Base-by-base conservation (phyloP, 2,888 invertebrate species). In the Diachrysia chrysitis region DNA sequence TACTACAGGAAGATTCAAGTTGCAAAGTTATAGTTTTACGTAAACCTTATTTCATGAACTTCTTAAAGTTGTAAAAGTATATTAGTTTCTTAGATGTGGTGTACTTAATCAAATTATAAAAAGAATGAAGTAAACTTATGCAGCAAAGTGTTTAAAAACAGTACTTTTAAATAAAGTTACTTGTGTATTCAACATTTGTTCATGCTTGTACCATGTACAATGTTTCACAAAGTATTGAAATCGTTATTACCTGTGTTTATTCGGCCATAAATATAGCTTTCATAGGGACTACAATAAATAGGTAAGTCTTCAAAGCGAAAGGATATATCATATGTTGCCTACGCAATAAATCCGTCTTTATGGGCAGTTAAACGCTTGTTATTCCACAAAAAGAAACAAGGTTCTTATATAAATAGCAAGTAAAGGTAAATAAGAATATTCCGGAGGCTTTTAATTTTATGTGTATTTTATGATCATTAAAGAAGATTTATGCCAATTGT, bases 341-440 rank as follows among this genome's bases (percentile, higher is more conserved):
- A 76, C 69, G 83, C 83, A 81, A 90, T 93, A 93, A 93, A 93
- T 93, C 85, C 85, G 73, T 76, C 83, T 92, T 92, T 92, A 93
- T 90, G 90, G 90, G 88, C 91, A 90, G 90, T 92, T 92, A 92
- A 92, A 91, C 86, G 91, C 85, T 88, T 91, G 91, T 91, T 90
- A 90, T 88, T 87, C 87, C 86, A 81, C 85, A 87, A 87, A 89
- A 88, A 89, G 88, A 90, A 87, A 86, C 87, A 88, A 86, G 84
- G 83, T 83, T 83, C 84, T 83, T 73, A 76, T 76, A 81, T 82
- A 85, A 87, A 85, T 84, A 79, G 85, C 83, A 85, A 86, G 89
- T 87, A 87, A 87, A 86, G 80, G 82, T 84, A 83, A 80, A 81
- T 82, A 81, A 77, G 76, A 83, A 83, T 84, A 72, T 81, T 81